These are phyloP conservation scores for Clinocottus analis DNA, from an alignment of 2,113 vertebrate species.

Conservation along the genomic window DNA sequence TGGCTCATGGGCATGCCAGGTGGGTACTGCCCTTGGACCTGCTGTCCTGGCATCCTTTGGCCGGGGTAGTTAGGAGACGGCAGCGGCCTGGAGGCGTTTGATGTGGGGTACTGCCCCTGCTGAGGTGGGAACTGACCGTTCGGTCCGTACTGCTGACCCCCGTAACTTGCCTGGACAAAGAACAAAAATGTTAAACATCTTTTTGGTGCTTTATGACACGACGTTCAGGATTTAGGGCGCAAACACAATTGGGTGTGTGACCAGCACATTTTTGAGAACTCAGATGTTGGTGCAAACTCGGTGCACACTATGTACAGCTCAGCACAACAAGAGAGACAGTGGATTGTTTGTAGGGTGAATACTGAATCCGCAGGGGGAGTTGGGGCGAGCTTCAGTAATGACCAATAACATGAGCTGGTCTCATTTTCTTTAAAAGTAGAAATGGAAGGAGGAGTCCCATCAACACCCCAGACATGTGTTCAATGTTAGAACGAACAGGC, in stretches of 20 bases:
- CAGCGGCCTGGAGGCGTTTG: constrained; percentile 91
- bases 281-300: background rate
- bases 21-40: constrained; percentile 93
- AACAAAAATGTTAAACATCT: background rate
- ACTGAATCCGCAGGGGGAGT: background rate
- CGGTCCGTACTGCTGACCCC: constrained; percentile 96
- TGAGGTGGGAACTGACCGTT: constrained; percentile 97
- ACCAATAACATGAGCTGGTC: background rate
- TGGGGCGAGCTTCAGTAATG: background rate
- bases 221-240: background rate
- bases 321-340: background rate
- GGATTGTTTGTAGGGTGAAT: too few relatives aligned
- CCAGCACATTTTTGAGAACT: background rate
- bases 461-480: background rate
- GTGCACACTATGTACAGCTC: too few relatives aligned
- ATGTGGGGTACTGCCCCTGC: constrained; percentile 93
- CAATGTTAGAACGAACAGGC: background rate
- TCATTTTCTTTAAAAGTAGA: background rate
- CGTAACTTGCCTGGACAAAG: constrained; percentile 89
- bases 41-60: constrained; percentile 97
- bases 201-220: background rate
- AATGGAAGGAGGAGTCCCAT: background rate
- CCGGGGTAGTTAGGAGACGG: constrained; percentile 94
- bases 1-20: constrained; percentile 95
- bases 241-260: background rate